Percentiles rank a stretch among this genome's conserved stretches.
Conservation (phyloP, 1,140 invertebrate genomes). For the Drosophila neocordata region DNA sequence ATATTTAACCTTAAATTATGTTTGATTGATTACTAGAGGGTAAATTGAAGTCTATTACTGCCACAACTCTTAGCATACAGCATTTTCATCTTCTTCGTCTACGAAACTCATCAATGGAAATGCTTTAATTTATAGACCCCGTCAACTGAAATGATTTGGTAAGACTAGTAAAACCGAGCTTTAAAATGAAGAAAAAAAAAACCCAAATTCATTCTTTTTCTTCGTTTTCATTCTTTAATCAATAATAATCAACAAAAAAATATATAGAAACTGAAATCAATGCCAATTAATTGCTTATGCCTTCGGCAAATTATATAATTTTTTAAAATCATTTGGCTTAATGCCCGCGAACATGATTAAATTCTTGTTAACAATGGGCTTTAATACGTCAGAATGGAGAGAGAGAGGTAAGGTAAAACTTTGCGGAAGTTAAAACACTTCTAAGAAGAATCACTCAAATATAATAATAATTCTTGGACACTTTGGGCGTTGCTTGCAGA, state of each 20-base stretch:
- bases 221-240: background rate
- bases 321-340: constrained; percentile 24
- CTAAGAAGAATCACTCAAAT: constrained; percentile 16
- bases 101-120: constrained; percentile 49
- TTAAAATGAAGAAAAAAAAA: background rate
- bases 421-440: constrained; percentile 61
- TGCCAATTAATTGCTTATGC: constrained; percentile 38
- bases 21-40: background rate
- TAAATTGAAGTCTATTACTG: background rate
- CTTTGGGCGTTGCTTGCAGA: constrained; percentile 12
- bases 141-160: constrained; percentile 10
- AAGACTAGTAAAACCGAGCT: background rate
- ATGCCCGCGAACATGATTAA: constrained; percentile 55
- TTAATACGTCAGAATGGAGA: constrained; percentile 37
- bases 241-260: background rate
- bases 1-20: too few species aligned
- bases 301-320: constrained; percentile 37
- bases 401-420: constrained; percentile 13
- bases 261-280: constrained; percentile 16
- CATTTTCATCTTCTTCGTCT: constrained; percentile 2
- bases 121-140: constrained; percentile 50
- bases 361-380: constrained; percentile 59
- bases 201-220: background rate
- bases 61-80: background rate
- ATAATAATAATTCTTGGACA: background rate